These are phyloP conservation scores for Motacilla tschutschensis DNA, from an alignment of 2,113 vertebrate species.

Conservation along the genomic window DNA sequence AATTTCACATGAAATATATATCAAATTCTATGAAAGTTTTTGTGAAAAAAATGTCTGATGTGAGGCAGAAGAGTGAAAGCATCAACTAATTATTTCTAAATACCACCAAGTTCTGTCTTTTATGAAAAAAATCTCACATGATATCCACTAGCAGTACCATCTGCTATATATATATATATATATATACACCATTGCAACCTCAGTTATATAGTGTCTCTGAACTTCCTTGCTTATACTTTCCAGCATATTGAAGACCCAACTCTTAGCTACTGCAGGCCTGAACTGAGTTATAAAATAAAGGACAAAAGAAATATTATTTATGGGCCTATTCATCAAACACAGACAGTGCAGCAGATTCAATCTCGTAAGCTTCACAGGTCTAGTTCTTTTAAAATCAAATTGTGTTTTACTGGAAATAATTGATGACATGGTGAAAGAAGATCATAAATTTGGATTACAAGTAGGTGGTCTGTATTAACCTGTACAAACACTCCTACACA, in stretches of 20 bases:
- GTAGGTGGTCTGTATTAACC: constrained; percentile 46
- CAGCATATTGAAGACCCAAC: constrained; percentile 40
- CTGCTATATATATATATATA: neutral
- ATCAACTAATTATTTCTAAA: constrained; percentile 43
- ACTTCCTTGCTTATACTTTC: constrained; percentile 28
- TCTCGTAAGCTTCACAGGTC: constrained; percentile 19
- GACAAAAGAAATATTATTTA: constrained; percentile 64
- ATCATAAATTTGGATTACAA: constrained; percentile 57
- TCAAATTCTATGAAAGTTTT: constrained; percentile 35
- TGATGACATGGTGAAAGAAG: constrained; percentile 2
- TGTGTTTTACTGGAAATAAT: constrained; percentile 60
- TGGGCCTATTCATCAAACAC: constrained; percentile 38
- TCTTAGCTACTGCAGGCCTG: constrained; percentile 41
- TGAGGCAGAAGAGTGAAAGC: constrained; percentile 41
- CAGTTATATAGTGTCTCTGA: constrained; percentile 33
- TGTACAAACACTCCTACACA: constrained; percentile 32
- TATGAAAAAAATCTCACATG: constrained; percentile 42
- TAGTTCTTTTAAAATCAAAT: constrained; percentile 65
- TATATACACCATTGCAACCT: neutral
- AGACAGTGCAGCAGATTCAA: constrained; percentile 54
- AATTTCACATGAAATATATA: neutral
- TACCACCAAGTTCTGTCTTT: constrained; percentile 17
- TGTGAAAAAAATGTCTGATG: constrained; percentile 20
- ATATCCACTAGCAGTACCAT: constrained; percentile 28
- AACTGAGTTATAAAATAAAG: constrained; percentile 24